Percentiles rank a stretch among this genome's conserved stretches.
Conservation (phyloP, 2,113 vertebrate species). For the Paramisgurnus dabryanus region DNA sequence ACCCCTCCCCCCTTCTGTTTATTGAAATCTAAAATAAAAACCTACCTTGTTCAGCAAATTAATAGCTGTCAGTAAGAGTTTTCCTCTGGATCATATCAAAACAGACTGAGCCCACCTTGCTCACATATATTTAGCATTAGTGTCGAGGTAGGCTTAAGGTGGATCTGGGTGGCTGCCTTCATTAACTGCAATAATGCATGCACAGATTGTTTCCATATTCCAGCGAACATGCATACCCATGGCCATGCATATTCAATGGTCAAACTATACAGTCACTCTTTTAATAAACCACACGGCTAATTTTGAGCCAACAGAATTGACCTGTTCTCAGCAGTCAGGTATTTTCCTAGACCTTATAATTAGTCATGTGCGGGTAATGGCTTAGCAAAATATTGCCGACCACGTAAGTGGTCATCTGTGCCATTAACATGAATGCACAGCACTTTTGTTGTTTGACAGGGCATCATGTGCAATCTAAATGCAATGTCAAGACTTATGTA, state of each 20-base stretch:
- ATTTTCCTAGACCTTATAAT: constrained; percentile 63
- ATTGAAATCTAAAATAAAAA: constrained; percentile 12
- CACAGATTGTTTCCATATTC: constrained; percentile 52
- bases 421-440: constrained; percentile 28
- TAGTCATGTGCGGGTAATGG: constrained; percentile 63
- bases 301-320: neutral
- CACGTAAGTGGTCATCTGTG: constrained; percentile 48
- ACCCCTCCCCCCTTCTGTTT: constrained; percentile 1
- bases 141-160: constrained; percentile 37
- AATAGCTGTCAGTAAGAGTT: constrained; percentile 40
- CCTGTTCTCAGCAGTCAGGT: constrained; percentile 53
- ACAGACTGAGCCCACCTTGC: constrained; percentile 14
- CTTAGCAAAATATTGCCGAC: constrained; percentile 49
- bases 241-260: constrained; percentile 62
- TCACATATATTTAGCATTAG: constrained; percentile 29
- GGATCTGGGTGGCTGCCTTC: constrained; percentile 53
- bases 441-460: constrained; percentile 1
- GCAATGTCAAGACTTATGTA: neutral
- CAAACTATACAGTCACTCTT: constrained; percentile 27
- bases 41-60: constrained; percentile 31
- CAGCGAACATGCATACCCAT: constrained; percentile 46
- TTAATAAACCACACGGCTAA: constrained; percentile 32
- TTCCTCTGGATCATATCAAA: constrained; percentile 42
- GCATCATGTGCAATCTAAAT: constrained; percentile 6
- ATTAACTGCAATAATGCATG: constrained; percentile 45